phyloP scores from a whole-genome alignment of 1,140 invertebrate species.

The Diprion similis region DNA sequence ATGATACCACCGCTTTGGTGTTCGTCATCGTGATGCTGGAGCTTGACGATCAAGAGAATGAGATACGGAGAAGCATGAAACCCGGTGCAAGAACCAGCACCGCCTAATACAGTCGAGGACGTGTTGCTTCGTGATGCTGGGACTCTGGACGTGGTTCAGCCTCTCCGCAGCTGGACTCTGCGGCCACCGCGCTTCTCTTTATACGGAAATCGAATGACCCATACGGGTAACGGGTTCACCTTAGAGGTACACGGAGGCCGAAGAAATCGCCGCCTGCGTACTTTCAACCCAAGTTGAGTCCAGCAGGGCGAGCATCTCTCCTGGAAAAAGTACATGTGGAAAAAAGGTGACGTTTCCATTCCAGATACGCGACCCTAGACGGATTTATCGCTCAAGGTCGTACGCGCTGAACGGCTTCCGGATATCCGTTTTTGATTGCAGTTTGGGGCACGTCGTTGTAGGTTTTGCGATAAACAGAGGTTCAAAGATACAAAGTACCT shows the following conservation, averaged over 20 bases:
- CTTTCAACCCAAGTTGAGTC: no score
- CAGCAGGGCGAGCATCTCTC: no score
- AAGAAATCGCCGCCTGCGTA: conserved; percentile 20
- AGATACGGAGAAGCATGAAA: not conserved
- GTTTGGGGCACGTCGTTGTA: not conserved
- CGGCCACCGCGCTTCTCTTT: conserved; percentile 44
- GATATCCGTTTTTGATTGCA: no score
- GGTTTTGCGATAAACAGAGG: no score
- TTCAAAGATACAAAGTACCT: not conserved
- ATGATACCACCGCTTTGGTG: not conserved
- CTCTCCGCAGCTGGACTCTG: no score
- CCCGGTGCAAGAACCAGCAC: conserved; percentile 47
- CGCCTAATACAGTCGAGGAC: conserved; percentile 52
- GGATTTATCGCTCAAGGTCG: no score
- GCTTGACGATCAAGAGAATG: not conserved
- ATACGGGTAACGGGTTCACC: conserved; percentile 49
- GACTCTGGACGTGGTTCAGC: not conserved
- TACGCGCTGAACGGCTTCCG: no score
- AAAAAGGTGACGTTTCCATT: no score
- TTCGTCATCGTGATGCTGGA: not conserved
- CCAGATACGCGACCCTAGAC: no score
- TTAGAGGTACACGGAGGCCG: conserved; percentile 28
- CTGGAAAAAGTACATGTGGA: no score
- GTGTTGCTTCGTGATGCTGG: not conserved
- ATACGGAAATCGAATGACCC: conserved; percentile 40